Base-by-base conservation (phyloP, 2,113 vertebrate genomes). In the Hypanus sabinus region DNA sequence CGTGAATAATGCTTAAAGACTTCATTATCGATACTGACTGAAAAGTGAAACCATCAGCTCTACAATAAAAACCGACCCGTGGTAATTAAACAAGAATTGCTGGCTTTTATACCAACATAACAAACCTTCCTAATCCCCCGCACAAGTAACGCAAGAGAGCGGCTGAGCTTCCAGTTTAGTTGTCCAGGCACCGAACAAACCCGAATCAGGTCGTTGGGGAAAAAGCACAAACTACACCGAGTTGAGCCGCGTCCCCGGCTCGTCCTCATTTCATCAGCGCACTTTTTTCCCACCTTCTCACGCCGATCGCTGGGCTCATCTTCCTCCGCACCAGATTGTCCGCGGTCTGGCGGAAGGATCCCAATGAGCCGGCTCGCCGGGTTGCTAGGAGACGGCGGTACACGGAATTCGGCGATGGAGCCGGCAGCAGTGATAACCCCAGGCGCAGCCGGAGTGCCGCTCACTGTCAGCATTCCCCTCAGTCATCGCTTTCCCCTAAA, bases 321-420 rank as follows among this genome's bases (percentile, higher is more conserved):
- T 71, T 24, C 90, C 90, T 93, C 68, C 90, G 68, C 90, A 12
- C 9, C 36, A 33, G 8, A 24, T 38, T 73, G 68, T 93, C 20
- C 16, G 65, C n/a, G 9, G 33, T 4, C 2, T 20, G 88, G 88
- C 88, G 88, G 88, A 92, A 18, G 88, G 36, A 46, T 93, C 90
- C 22, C 90, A 46, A 22, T 5, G 33, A 22, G 90, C 3, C 33
- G 90, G 27, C 11, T 1, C 33, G 90, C 7, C 65, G 10, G 90
- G 90, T 93, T 93, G 90, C 90, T 27, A 71, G 68, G 90, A 46
- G 16, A 93, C 68, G 90, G 62, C 68, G 16, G 65, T 71, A 93
- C 33, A 73, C 90, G 62, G 90, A 38, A 27, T 18, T 55, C 18
- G 9, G 65, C 8, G 20, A 3, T 46, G 46, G 46, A 46, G 46